Conservation (phyloP, 2,797 vertebrate species). For the Enteromius mattozi region DNA sequence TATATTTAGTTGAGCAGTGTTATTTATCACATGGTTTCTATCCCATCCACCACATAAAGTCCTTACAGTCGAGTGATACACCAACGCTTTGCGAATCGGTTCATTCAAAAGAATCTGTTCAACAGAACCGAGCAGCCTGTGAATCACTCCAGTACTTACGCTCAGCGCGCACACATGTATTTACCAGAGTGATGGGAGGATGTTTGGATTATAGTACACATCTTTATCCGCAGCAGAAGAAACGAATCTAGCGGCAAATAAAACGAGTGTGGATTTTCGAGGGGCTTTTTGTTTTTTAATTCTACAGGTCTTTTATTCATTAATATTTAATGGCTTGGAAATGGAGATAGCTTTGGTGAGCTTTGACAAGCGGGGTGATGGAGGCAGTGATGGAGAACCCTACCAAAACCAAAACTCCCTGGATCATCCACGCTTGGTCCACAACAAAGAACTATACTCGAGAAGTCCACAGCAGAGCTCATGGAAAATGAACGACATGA, state of each 20-base stretch:
- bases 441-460: constrained; percentile 77
- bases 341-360: constrained; percentile 94
- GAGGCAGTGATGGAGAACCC: constrained; percentile 70
- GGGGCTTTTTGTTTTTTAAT: constrained; percentile 45
- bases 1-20: not conserved
- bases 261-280: constrained; percentile 52
- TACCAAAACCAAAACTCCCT: constrained; percentile 71
- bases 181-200: constrained; percentile 54
- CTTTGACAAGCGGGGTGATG: constrained; percentile 85
- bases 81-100: not conserved
- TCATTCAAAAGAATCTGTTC: not conserved
- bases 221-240: constrained; percentile 51
- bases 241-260: constrained; percentile 10
- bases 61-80: not conserved
- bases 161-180: constrained; percentile 38
- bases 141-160: constrained; percentile 16
- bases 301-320: constrained; percentile 62
- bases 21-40: not conserved
- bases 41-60: not conserved
- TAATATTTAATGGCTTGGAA: constrained; percentile 65
- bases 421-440: constrained; percentile 74
- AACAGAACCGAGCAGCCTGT: not conserved
- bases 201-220: constrained; percentile 52
- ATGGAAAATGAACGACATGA: constrained; percentile 85
- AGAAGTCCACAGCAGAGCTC: constrained; percentile 66